Evolutionary conservation across 1,140 invertebrate species (phyloP), one percentile per base, ranked within the genome.

Genomic region (Drosophila kanapiae): DNA sequence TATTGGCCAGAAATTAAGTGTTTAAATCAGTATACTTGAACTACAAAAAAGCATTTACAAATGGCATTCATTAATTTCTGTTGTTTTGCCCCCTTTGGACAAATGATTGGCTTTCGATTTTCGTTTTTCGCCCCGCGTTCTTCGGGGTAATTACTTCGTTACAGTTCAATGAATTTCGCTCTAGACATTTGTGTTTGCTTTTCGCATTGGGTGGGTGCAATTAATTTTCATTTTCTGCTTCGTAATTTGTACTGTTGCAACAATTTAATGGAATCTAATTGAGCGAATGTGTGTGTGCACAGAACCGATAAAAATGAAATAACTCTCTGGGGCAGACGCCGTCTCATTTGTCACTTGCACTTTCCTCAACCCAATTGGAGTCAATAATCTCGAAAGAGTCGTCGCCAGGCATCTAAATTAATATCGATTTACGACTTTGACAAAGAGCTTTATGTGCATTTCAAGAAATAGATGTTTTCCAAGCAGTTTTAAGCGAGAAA

Each of bases 241-340:
- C 53, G 68, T 59, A 72, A 59, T 71, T 72, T 40, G 35, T 45
- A 48, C 33, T 74, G 77, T 82, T 67, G 75, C 71, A 74, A 76
- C 65, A 69, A 86, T 76, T 87, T 43, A 71, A 80, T 63, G 69
- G 78, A 86, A 82, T 82, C 78, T 64, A 79, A 82, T 79, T 86
- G 70, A 51, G 49, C 5, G 31, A 31, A 48, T 72, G 65, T 70
- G 42, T 62, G 74, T 38, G 48, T 51, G 67, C 80, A 56, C 42
- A 70, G 43, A 23, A 23, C 23, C 23, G 51, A 75, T 75, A 60
- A 60, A 75, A 60, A 65, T 58, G 40, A 59, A 71, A 75, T 75
- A 56, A 64, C 43, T 42, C 14, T 38, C 43, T 47, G 43, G 53
- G 35, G 16, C 14, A 38, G 51, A 45, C 45, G 38, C 61, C 47